Conservation (phyloP, 2,113 vertebrate species). For the Plecturocebus donacophilus region DNA sequence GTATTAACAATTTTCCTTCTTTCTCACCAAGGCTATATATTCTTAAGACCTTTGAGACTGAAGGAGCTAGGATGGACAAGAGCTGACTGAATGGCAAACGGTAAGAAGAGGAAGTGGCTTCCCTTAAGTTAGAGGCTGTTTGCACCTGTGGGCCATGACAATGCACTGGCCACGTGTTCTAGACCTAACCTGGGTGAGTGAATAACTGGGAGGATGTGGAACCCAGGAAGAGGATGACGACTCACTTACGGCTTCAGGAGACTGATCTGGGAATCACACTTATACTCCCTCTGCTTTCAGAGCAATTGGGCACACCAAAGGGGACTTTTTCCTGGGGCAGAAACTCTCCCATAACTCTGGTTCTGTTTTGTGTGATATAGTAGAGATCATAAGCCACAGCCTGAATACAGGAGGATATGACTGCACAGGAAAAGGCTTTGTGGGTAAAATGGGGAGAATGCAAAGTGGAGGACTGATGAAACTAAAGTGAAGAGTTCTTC, state of each 20-base stretch:
- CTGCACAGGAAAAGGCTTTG: not conserved
- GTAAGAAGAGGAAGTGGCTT: not conserved
- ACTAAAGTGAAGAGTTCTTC: constrained; percentile 23
- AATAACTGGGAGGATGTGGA: not conserved
- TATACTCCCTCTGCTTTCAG: not conserved
- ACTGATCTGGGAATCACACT: not conserved
- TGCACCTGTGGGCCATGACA: not conserved
- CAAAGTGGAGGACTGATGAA: constrained; percentile 33
- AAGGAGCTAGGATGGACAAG: not conserved
- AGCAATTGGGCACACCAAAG: not conserved
- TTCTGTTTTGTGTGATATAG: not conserved
- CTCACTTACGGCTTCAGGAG: not conserved
- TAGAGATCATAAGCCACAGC: not conserved
- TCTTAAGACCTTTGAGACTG: not conserved
- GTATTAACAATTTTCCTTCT: not conserved
- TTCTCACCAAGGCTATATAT: not conserved
- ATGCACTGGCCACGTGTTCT: not conserved
- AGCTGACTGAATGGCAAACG: not conserved
- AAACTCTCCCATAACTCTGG: not conserved
- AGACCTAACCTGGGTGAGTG: not conserved
- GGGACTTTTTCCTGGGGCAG: not conserved
- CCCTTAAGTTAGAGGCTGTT: not conserved
- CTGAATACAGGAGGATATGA: not conserved
- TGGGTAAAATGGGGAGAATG: constrained; percentile 1
- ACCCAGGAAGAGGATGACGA: not conserved